These are phyloP conservation scores for Phylloscopus collybita DNA, from an alignment of 2,797 vertebrate species.

Conservation along the genomic window DNA sequence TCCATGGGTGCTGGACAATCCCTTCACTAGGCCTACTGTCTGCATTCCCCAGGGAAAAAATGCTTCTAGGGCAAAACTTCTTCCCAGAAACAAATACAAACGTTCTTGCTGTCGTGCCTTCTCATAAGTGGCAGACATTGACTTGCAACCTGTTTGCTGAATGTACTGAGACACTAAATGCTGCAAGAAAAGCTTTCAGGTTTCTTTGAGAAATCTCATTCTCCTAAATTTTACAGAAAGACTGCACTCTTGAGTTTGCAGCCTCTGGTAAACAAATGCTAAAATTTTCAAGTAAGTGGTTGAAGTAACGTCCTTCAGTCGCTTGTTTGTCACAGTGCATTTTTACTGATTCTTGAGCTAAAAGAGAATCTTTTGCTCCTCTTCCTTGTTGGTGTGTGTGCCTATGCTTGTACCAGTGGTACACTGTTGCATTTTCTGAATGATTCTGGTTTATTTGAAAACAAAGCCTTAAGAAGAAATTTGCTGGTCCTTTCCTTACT, in stretches of 20 bases:
- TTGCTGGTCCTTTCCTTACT: background rate
- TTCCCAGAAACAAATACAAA: background rate
- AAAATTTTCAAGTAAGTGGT: background rate
- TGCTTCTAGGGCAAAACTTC: background rate
- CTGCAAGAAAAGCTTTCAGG: background rate
- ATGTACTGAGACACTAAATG: background rate
- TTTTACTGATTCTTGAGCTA: background rate
- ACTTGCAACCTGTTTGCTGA: background rate
- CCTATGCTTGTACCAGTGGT: background rate
- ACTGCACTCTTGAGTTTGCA: background rate
- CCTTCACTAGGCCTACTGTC: background rate
- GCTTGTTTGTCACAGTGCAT: background rate
- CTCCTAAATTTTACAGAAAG: background rate
- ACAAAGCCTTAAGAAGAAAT: background rate
- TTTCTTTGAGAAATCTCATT: background rate
- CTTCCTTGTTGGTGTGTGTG: background rate
- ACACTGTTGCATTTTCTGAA: background rate
- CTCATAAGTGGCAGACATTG: background rate
- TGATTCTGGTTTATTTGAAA: background rate
- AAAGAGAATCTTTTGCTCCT: background rate
- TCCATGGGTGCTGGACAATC: background rate
- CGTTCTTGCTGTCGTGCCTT: background rate
- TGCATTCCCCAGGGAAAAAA: background rate
- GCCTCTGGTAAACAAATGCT: background rate
- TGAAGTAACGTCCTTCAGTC: background rate